phyloP scores from a whole-genome alignment of 2,797 vertebrate species.

The Varecia variegata region DNA sequence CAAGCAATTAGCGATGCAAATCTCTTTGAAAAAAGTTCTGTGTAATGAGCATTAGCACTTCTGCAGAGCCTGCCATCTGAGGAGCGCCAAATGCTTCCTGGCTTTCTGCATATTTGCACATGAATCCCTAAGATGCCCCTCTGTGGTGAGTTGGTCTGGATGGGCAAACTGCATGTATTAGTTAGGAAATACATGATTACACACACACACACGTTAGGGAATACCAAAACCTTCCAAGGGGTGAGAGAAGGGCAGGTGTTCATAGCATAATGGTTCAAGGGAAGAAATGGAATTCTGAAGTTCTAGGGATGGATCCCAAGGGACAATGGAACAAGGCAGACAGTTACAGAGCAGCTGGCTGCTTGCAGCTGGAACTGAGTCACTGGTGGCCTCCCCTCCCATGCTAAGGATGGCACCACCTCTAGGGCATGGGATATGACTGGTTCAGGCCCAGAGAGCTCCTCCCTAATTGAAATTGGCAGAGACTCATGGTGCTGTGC shows the following conservation, averaged over 20 bases:
- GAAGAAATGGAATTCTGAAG: background rate
- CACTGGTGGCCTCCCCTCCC: background rate
- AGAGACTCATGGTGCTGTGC: background rate
- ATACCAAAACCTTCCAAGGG: background rate
- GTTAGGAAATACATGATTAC: background rate
- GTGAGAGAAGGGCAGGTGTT: background rate
- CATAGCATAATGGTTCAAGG: background rate
- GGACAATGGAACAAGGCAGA: background rate
- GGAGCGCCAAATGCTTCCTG: background rate
- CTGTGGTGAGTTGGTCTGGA: background rate
- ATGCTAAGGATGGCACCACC: background rate
- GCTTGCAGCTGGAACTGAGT: conserved; percentile 12
- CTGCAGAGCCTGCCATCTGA: background rate
- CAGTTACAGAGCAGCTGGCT: background rate
- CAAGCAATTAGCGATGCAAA: conserved; percentile 68
- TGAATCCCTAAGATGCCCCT: background rate
- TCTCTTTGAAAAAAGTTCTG: conserved; percentile 45
- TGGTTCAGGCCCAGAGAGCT: background rate
- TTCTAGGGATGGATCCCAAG: background rate
- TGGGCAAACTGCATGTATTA: background rate
- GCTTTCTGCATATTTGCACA: background rate
- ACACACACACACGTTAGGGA: background rate
- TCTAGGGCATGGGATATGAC: background rate
- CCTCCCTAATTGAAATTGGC: background rate
- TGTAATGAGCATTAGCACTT: conserved; percentile 41